These are phyloP conservation scores for Lipophrys pholis DNA, from an alignment of 2,113 vertebrate species.

Conservation along the genomic window DNA sequence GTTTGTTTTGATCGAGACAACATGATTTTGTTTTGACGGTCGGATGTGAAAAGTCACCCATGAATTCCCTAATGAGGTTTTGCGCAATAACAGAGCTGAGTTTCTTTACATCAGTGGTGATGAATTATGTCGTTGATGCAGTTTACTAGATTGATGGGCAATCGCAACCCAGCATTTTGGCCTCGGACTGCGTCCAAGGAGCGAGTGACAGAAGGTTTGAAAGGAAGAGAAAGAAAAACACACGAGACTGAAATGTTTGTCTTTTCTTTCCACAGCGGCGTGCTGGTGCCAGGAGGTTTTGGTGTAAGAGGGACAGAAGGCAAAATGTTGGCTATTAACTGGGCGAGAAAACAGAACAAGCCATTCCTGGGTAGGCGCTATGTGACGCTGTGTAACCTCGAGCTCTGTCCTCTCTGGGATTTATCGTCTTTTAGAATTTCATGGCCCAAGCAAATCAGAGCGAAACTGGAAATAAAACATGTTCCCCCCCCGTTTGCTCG, in stretches of 20 bases:
- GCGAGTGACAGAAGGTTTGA: neutral
- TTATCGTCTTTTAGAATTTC: neutral
- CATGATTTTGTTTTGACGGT: neutral
- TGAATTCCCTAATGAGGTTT: too few species aligned
- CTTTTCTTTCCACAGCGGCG: conserved; percentile 81
- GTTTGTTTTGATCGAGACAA: neutral
- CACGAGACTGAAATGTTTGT: too few species aligned
- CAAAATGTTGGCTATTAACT: conserved; percentile 96
- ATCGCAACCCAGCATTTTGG: neutral
- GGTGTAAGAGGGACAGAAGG: conserved; percentile 96
- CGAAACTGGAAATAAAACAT: neutral
- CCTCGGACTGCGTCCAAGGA: neutral
- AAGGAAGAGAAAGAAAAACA: too few species aligned
- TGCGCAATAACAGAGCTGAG: neutral
- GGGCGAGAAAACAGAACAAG: conserved; percentile 97
- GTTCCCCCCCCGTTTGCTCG: neutral
- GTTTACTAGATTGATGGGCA: neutral
- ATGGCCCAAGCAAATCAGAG: neutral
- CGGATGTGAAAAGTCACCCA: neutral
- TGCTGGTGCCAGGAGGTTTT: conserved; percentile 97
- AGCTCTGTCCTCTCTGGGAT: neutral
- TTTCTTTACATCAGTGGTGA: neutral
- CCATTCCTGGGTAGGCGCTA: conserved; percentile 91
- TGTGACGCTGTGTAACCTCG: neutral
- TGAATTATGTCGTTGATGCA: neutral